Evolutionary conservation across 2,113 vertebrate genomes (phyloP).

Genomic region (Mustelus asterias): DNA sequence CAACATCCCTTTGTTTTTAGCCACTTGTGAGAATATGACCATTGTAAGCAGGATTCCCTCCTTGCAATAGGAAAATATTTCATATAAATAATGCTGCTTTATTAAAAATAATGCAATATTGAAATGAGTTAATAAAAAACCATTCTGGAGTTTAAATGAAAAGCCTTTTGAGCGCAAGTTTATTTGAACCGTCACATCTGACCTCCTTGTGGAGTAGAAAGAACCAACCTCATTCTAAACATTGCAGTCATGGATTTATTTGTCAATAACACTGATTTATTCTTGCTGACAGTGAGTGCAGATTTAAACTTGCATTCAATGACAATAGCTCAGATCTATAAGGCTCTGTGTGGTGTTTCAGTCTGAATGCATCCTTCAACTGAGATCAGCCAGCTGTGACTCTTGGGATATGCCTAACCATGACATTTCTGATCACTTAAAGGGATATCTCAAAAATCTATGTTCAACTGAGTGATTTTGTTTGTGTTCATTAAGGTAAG

Average conservation of each 20-base stretch:
- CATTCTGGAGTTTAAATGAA: background rate
- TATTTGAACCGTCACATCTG: background rate
- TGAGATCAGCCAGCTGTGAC: background rate
- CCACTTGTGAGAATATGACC: background rate
- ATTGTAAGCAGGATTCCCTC: background rate
- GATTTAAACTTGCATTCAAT: constrained; percentile 26
- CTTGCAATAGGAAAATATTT: background rate
- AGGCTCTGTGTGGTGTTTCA: background rate
- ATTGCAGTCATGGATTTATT: background rate
- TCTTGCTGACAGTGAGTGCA: background rate
- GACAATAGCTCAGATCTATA: constrained; percentile 1
- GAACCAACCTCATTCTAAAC: background rate
- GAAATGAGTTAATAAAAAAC: background rate
- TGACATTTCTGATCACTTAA: background rate
- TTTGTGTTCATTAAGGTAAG: background rate
- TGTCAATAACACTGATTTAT: constrained; percentile 28
- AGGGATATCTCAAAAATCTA: background rate
- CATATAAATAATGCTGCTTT: background rate
- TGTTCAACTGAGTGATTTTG: background rate
- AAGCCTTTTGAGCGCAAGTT: background rate
- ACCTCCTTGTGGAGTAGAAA: background rate
- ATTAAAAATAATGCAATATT: background rate
- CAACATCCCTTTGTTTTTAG: background rate
- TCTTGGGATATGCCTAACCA: background rate
- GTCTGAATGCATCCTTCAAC: background rate